Percentiles rank a stretch among this genome's conserved stretches.
phyloP scores from a whole-genome alignment of 2,113 vertebrate genomes.

The Tragulus kanchil region DNA sequence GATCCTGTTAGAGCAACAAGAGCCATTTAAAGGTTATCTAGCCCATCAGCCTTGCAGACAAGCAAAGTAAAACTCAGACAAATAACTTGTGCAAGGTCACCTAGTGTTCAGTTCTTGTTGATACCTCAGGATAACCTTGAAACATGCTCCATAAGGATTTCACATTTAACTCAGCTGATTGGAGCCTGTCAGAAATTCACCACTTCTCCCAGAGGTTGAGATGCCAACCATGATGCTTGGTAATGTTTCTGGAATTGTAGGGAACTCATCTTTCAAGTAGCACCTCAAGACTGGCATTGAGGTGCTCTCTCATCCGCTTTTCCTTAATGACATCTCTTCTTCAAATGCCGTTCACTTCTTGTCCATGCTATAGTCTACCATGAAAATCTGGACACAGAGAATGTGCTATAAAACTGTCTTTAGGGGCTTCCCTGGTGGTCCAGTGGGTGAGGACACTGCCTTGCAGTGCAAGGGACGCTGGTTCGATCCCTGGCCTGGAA shows the following conservation, averaged over 20 bases:
- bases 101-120: neutral
- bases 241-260: conserved; percentile 8
- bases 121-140: conserved; percentile 30
- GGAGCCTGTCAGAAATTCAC: neutral
- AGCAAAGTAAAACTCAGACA: conserved; percentile 1
- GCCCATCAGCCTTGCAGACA: neutral
- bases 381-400: neutral
- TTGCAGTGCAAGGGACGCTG: too few relatives aligned
- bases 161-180: neutral
- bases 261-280: neutral
- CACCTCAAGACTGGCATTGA: neutral
- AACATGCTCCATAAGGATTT: neutral
- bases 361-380: neutral
- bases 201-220: neutral
- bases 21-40: neutral
- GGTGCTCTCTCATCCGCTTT: neutral
- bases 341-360: neutral
- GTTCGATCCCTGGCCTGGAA: too few relatives aligned
- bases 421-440: neutral
- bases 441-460: too few relatives aligned
- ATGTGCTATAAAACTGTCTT: neutral
- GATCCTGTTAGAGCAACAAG: neutral
- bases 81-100: neutral
- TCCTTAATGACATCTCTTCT: neutral
- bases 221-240: neutral